Base-by-base conservation (phyloP, 2,888 invertebrate species). In the Melieria picta region DNA sequence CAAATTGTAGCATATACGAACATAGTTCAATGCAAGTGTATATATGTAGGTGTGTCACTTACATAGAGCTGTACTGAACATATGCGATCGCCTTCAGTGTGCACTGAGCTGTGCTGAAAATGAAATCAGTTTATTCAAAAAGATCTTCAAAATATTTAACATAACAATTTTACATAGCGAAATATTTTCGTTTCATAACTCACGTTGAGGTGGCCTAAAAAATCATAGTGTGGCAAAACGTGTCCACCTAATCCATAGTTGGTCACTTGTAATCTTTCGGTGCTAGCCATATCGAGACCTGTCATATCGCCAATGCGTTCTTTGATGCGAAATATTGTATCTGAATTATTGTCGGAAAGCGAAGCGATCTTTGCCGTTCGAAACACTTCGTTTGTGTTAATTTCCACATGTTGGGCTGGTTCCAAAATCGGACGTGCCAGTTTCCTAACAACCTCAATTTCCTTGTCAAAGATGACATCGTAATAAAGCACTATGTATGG, bases 41-140 rank as follows among this genome's bases (percentile, higher is more conserved):
- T 13, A 7, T 43, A 13, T 7, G 9, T 45, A 5, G 6, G 4
- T 11, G 43, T 5, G 7, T 42, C 13, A 92, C 95, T 94, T 89
- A 98, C 97, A 87, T 98, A 98, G 86, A 96, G 97, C 45, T 99
- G 88, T 72, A 96, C 94, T 0, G 99, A 99, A 2, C 98, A 98
- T 80, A 99, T 98, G 79, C 99, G 90, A 88, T 99, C 99, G 55
- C 98, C 98, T 10, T 74, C 72, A 42, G 75, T 7, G 11, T 68
- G 9, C 5, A 79, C 75, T 10, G 76, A 67, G 7, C 71, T 61
- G 3, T 75, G 30, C 30, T 30, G 30, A 30, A 30, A 30, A 30
- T 30, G 30, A 30, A 30, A 30, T 30, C 30, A 30, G 30, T 30
- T 30, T 30, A 9, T 9, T 10, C 10, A 43, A 45, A 43, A 4